Evolutionary conservation across 2,113 vertebrate species (phyloP).

Genomic region (Suncus etruscus): DNA sequence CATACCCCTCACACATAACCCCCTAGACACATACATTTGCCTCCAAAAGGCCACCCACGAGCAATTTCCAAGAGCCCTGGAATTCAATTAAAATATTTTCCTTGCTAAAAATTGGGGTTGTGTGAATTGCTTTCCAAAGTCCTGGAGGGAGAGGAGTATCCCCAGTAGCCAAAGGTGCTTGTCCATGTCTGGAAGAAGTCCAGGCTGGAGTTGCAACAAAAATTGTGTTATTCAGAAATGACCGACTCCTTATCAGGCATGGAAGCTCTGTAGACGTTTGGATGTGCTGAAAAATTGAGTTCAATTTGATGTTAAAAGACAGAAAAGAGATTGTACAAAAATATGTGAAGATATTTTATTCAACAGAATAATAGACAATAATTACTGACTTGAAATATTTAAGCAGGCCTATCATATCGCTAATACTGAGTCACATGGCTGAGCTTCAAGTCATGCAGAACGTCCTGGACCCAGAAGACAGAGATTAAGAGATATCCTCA

Average conservation of each 20-base stretch:
- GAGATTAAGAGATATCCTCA: constrained; percentile 5
- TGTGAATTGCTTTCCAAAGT: constrained; percentile 61
- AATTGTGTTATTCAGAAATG: neutral
- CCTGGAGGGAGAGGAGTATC: constrained; percentile 34
- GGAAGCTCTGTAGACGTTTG: constrained; percentile 3
- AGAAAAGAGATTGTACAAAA: neutral
- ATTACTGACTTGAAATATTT: constrained; percentile 16
- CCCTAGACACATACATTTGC: neutral
- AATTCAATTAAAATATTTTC: constrained; percentile 73
- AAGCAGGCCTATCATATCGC: neutral
- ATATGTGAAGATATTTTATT: neutral
- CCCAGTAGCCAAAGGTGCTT: neutral
- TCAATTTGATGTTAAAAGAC: neutral
- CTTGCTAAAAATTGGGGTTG: constrained; percentile 49
- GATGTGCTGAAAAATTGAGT: neutral
- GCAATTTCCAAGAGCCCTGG: constrained; percentile 68
- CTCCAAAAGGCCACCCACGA: constrained; percentile 70
- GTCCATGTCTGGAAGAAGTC: constrained; percentile 46
- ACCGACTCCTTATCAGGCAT: neutral
- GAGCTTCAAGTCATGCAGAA: constrained; percentile 9
- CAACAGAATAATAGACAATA: constrained; percentile 13
- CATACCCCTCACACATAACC: neutral
- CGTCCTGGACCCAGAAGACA: neutral
- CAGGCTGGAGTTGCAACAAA: constrained; percentile 36
- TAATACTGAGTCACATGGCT: neutral